Percentiles rank a stretch among this genome's conserved stretches.
Conservation (phyloP, 1,140 invertebrate species). For the Drosophila pandora region DNA sequence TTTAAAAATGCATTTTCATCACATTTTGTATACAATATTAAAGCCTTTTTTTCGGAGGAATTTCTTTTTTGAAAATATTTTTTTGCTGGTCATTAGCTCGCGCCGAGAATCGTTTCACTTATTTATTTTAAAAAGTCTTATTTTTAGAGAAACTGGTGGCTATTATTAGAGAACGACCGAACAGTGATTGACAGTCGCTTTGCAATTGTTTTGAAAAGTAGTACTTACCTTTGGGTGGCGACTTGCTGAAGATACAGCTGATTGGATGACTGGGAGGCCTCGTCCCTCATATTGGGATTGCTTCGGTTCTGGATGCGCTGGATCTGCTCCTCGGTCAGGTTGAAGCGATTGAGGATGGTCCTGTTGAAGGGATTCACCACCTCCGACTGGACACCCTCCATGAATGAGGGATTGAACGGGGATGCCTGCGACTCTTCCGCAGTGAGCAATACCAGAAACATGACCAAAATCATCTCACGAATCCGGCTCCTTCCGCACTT, state of each 20-base stretch:
- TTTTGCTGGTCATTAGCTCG: constrained; percentile 8
- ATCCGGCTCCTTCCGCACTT: constrained; percentile 27
- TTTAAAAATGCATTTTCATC: constrained; percentile 20
- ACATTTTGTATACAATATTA: constrained; percentile 28
- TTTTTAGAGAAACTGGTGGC: constrained; percentile 27
- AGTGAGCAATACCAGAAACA: constrained; percentile 41
- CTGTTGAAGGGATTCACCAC: constrained; percentile 72
- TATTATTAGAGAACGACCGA: constrained; percentile 2
- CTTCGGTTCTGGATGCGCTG: constrained; percentile 60
- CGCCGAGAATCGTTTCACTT: constrained; percentile 2
- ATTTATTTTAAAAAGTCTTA: constrained; percentile 30
- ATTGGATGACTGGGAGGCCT: constrained; percentile 24
- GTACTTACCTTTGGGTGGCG: constrained; percentile 57
- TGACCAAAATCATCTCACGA: constrained; percentile 28
- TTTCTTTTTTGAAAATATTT: constrained; percentile 3
- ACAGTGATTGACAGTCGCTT: constrained; percentile 48
- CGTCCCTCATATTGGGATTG: constrained; percentile 48
- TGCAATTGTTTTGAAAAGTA: constrained; percentile 6
- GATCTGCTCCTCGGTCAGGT: constrained; percentile 72
- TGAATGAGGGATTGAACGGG: constrained; percentile 55
- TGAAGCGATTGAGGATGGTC: constrained; percentile 69
- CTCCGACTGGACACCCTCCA: constrained; percentile 69
- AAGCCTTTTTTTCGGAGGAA: background rate
- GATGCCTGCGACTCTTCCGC: constrained; percentile 33
- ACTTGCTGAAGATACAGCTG: constrained; percentile 44